Conservation (phyloP, 37 sponge, comb jelly and placozoan species). For the Axinella damicornis region DNA sequence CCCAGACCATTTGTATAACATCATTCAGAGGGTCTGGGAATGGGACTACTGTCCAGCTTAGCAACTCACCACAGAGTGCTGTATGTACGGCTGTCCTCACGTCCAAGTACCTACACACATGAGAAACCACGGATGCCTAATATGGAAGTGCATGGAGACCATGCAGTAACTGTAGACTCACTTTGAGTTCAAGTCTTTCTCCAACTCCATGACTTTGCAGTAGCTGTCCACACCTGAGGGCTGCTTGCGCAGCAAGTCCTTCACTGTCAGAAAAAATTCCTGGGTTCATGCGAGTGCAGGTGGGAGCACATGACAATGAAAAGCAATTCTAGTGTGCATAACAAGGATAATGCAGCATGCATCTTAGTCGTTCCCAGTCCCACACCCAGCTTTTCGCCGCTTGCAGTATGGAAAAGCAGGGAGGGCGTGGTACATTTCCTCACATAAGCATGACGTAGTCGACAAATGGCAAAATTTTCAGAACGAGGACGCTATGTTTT, state of each 20-base stretch:
- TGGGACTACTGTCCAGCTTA: not conserved
- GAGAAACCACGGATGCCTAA: not conserved
- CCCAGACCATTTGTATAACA: too few species aligned
- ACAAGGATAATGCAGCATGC: not conserved
- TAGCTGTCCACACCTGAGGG: constrained; percentile 33
- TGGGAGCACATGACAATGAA: not conserved
- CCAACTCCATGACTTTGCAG: constrained; percentile 70
- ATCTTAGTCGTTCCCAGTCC: too few species aligned
- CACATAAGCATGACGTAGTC: too few species aligned
- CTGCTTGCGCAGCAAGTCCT: constrained; percentile 59
- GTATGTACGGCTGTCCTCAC: constrained; percentile 56
- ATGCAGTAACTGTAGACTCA: constrained; percentile 8
- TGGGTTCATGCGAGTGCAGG: constrained; percentile 14
- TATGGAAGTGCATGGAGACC: not conserved
- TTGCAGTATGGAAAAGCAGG: too few species aligned
- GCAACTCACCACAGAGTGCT: constrained; percentile 77
- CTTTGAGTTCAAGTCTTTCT: constrained; percentile 57
- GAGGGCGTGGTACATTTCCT: too few species aligned
- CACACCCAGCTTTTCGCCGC: too few species aligned
- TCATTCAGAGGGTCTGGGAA: too few species aligned
- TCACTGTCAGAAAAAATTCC: constrained; percentile 90
- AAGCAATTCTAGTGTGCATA: too few species aligned
- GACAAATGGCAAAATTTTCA: too few species aligned
- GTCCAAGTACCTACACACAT: constrained; percentile 37
- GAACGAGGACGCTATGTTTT: too few species aligned